phyloP scores from a whole-genome alignment of 1,140 invertebrate species.

The Drosophila nikananu region DNA sequence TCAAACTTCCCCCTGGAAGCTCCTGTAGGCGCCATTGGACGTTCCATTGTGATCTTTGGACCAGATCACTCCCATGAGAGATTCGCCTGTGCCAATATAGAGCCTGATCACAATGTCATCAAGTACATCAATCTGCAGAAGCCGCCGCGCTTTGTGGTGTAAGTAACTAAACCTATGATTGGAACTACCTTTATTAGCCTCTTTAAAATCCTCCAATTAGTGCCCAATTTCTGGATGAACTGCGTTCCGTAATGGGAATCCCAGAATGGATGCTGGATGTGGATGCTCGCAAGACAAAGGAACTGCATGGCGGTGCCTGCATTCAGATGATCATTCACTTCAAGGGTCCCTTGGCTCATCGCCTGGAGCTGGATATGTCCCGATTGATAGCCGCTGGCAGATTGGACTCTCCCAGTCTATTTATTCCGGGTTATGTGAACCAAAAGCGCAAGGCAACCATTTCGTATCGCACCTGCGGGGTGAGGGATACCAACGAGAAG shows the following conservation, averaged over 20 bases:
- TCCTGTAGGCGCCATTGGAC: slow-evolving; percentile 91
- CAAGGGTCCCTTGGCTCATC: slow-evolving; percentile 91
- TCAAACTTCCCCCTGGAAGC: slow-evolving; percentile 94
- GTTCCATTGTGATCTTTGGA: slow-evolving; percentile 94
- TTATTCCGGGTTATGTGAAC: slow-evolving; percentile 91
- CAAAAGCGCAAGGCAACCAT: slow-evolving; percentile 90
- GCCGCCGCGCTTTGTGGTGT: slow-evolving; percentile 95
- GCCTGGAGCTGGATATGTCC: slow-evolving; percentile 91
- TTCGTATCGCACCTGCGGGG: slow-evolving; percentile 90
- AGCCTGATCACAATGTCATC: slow-evolving; percentile 95
- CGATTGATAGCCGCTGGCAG: slow-evolving; percentile 90
- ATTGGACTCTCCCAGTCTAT: slow-evolving; percentile 90
- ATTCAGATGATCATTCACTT: slow-evolving; percentile 96
- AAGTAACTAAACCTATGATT: slow-evolving; percentile 82
- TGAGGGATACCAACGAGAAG: slow-evolving; percentile 90
- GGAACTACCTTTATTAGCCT: neutral
- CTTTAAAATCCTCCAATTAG: slow-evolving; percentile 85
- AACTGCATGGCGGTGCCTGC: slow-evolving; percentile 91
- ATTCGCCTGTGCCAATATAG: slow-evolving; percentile 96
- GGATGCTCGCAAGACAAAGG: slow-evolving; percentile 92
- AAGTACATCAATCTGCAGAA: slow-evolving; percentile 95
- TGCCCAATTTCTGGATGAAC: slow-evolving; percentile 93
- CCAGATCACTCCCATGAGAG: slow-evolving; percentile 90
- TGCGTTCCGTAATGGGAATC: slow-evolving; percentile 92
- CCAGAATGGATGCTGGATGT: slow-evolving; percentile 96